These are phyloP conservation scores for Aphelinus certus DNA, from an alignment of 1,140 invertebrate species.

Conservation along the genomic window DNA sequence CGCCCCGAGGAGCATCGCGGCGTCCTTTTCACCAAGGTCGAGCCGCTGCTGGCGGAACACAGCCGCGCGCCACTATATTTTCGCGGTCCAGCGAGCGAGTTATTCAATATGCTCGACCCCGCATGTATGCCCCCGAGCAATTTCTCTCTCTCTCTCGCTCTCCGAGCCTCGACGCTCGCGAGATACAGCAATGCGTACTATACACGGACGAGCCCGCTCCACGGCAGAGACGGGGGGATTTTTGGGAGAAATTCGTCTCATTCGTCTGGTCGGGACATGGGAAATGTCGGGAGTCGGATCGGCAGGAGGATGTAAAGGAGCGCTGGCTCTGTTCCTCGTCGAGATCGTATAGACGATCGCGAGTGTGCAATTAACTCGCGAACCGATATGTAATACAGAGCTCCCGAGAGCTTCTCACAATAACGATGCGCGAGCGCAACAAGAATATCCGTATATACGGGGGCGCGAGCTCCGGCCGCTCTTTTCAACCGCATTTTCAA, in stretches of 20 bases:
- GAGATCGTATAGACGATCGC: no score
- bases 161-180: neutral
- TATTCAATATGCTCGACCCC: constrained; percentile 64
- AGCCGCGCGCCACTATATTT: constrained; percentile 58
- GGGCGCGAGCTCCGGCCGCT: no score
- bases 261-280: neutral
- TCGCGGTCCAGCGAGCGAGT: constrained; percentile 67
- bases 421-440: no score
- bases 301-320: no score
- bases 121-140: constrained; percentile 62
- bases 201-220: neutral
- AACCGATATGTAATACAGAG: no score
- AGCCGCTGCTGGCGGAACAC: constrained; percentile 10
- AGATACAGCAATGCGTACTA: no score
- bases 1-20: constrained; percentile 30
- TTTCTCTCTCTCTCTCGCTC: constrained; percentile 44
- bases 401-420: no score
- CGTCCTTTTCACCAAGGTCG: constrained; percentile 39
- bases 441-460: no score
- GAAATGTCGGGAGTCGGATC: no score
- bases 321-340: no score
- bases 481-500: neutral
- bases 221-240: neutral
- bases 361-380: no score
- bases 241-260: neutral